Base-by-base conservation (phyloP, 2,888 invertebrate species). In the Pilophorus perplexus region DNA sequence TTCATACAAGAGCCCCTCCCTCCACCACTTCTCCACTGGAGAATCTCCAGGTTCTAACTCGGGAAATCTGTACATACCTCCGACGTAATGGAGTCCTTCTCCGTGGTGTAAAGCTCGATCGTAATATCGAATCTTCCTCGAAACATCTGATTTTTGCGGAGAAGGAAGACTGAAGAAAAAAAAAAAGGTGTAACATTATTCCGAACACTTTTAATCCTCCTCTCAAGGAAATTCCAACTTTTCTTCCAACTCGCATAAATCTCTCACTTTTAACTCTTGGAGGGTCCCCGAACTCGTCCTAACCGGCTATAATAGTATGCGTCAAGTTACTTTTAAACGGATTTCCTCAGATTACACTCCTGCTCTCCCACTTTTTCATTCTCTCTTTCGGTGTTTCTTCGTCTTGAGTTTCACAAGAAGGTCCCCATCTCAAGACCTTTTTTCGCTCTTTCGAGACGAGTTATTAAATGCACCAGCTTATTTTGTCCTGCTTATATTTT, bases 251-350 rank as follows among this genome's bases (percentile, higher is more conserved):
- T 48, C 46, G 54, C 55, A 55, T 57, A 66, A 57, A 55, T 65
- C 55, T 65, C 55, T 55, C 50, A 44, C 40, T 66, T 48, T 48
- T 59, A 57, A 23, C 57, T 59, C 54, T 10, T 6, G 37, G 33
- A 33, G 38, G n/a, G n/a, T n/a, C n/a, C 18, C 59, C 25, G 59
- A 59, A 59, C 59, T 59, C 42, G 59, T 59, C 42, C 59, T 38
- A 37, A 55, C 55, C 14, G 42, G 59, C 59, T 40, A 25, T 59
- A 59, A 59, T 59, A 42, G 59, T 42, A 59, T 59, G 59, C 59
- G 59, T 59, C 59, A 59, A 59, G 28, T 59, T 38, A 59, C 59
- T 59, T 59, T 42, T 59, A 59, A 59, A 59, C 59, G 59, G 59
- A 59, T 59, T 59, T 59, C 59, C 59, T 59, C 42, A 59, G 59